phyloP scores from a whole-genome alignment of 2,797 vertebrate genomes.

The Anomalospiza imberbis region DNA sequence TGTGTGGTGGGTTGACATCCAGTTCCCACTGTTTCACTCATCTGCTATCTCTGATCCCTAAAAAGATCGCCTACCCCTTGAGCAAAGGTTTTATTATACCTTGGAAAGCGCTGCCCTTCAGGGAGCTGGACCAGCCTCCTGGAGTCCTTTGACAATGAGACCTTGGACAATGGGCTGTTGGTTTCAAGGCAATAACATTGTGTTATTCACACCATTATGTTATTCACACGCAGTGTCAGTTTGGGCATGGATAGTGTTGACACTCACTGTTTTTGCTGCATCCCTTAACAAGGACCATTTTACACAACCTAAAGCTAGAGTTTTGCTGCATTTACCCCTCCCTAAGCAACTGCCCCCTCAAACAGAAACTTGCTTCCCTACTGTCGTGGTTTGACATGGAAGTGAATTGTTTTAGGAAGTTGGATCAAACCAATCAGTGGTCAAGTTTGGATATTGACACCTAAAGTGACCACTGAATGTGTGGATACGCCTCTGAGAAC shows the following conservation, averaged over 20 bases:
- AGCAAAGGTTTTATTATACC: background rate
- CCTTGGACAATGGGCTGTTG: background rate
- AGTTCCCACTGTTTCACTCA: background rate
- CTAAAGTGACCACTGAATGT: too few relatives aligned
- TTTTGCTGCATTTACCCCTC: background rate
- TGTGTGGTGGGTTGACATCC: background rate
- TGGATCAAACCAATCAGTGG: too few relatives aligned
- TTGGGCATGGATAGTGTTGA: background rate
- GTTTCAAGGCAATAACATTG: background rate
- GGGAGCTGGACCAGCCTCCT: background rate
- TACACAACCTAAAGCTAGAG: background rate
- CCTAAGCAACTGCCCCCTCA: background rate
- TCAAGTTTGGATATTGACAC: too few relatives aligned
- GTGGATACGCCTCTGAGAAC: too few relatives aligned
- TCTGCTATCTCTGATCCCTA: background rate
- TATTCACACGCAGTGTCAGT: rapidly evolving
- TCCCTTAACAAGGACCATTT: background rate
- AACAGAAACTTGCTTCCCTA: background rate
- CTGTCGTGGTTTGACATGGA: too few relatives aligned
- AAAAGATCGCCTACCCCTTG: background rate
- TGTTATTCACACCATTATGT: too few relatives aligned
- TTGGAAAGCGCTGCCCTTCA: background rate
- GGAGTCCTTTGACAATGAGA: background rate
- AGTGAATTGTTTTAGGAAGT: too few relatives aligned
- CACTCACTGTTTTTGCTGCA: background rate